Evolutionary conservation across 2,888 invertebrate genomes (phyloP).

Genomic region (Drosophila demipolita): DNA sequence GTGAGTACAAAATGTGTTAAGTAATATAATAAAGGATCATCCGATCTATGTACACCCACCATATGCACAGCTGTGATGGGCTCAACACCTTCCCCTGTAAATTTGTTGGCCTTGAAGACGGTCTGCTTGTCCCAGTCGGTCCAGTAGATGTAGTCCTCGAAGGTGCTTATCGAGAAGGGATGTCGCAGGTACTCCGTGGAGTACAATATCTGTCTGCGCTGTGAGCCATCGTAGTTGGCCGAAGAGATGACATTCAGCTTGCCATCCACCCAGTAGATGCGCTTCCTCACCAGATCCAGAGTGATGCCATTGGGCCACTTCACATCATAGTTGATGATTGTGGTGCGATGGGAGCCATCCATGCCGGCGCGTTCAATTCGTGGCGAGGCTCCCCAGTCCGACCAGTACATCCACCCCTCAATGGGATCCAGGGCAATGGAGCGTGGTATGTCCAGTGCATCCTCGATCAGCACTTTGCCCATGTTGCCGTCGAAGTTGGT

Average conservation of each 20-base stretch:
- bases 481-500: constrained; percentile 96
- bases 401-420: constrained; percentile 99
- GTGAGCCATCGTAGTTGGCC: constrained; percentile 94
- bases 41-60: constrained; percentile 85
- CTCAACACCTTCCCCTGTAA: constrained; percentile 92
- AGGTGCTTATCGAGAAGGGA: constrained; percentile 98
- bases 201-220: constrained; percentile 91
- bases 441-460: constrained; percentile 95
- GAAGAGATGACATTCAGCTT: constrained; percentile 96
- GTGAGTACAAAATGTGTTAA: background rate
- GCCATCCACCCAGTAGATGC: constrained; percentile 98
- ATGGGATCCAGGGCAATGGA: constrained; percentile 97
- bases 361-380: constrained; percentile 98
- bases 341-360: constrained; percentile 96
- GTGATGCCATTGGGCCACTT: constrained; percentile 99
- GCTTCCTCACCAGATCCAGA: constrained; percentile 94
- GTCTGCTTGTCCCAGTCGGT: constrained; percentile 98
- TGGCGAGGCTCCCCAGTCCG: constrained; percentile 97
- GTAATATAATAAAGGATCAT: background rate
- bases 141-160: constrained; percentile 99
- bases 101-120: constrained; percentile 96
- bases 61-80: constrained; percentile 92
- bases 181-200: constrained; percentile 93
- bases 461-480: constrained; percentile 94
- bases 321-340: constrained; percentile 94